These are phyloP conservation scores for Erethizon dorsatum DNA, from an alignment of 2,797 vertebrate species.

Conservation along the genomic window DNA sequence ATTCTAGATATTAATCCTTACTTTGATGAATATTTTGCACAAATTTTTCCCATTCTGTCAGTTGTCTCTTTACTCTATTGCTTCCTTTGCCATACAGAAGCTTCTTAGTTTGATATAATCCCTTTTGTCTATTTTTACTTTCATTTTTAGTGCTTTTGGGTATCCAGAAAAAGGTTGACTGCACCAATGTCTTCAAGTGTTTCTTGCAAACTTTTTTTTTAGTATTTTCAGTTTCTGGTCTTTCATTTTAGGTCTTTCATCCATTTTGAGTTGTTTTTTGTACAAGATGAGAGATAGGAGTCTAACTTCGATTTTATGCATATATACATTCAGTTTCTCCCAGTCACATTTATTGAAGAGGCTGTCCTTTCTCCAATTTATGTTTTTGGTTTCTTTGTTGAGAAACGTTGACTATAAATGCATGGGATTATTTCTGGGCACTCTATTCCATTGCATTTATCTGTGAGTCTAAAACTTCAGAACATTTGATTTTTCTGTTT, in stretches of 20 bases:
- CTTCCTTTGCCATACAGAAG: background rate
- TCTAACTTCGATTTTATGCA: background rate
- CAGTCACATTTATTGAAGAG: background rate
- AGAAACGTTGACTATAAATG: background rate
- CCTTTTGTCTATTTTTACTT: background rate
- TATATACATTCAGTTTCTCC: background rate
- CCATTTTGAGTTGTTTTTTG: background rate
- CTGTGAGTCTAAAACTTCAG: background rate
- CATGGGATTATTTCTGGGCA: background rate
- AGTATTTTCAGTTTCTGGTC: background rate
- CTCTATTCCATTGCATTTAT: background rate
- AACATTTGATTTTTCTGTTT: background rate
- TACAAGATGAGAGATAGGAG: background rate
- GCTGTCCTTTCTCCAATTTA: background rate
- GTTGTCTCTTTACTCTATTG: background rate
- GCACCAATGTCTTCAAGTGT: background rate
- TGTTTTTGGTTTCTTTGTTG: background rate
- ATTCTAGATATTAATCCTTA: background rate
- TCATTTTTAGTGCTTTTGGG: background rate
- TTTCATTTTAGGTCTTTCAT: background rate
- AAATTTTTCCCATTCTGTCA: background rate
- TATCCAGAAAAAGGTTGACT: background rate
- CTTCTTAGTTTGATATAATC: background rate
- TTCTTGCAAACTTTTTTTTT: background rate
- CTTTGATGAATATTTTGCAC: background rate